phyloP scores from a whole-genome alignment of 2,113 vertebrate species.

The Helogale parvula region DNA sequence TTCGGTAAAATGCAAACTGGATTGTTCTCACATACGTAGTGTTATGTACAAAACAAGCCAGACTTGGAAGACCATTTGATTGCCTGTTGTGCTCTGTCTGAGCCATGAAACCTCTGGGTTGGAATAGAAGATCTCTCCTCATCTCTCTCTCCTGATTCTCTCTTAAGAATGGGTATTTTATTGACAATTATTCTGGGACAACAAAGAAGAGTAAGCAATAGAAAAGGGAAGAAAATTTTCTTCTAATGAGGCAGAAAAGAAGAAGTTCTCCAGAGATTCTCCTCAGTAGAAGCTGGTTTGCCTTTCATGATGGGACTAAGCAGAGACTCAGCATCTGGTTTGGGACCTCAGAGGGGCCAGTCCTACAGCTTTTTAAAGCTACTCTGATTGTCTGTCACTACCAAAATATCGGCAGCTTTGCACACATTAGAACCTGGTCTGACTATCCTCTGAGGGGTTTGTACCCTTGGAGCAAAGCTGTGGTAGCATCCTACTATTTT shows the following conservation, averaged over 20 bases:
- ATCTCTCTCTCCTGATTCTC: background rate
- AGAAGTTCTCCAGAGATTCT: background rate
- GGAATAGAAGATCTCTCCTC: background rate
- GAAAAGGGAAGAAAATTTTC: background rate
- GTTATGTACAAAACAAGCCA: background rate
- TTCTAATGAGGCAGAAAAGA: background rate
- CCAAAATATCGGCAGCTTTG: background rate
- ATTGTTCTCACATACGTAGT: background rate
- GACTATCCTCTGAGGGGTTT: background rate
- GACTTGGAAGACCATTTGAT: background rate
- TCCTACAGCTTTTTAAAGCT: background rate
- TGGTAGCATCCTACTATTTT: background rate
- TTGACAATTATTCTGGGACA: background rate
- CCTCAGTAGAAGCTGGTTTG: background rate
- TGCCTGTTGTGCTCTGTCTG: background rate
- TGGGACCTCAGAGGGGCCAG: background rate
- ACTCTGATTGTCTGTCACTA: background rate
- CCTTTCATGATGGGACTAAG: background rate
- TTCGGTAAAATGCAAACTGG: background rate
- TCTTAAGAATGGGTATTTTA: background rate
- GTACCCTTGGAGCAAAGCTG: background rate
- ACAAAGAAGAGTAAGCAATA: background rate
- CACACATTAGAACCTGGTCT: background rate
- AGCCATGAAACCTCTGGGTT: background rate
- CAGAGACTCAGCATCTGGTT: background rate